Percentiles rank a stretch among this genome's conserved stretches.
phyloP scores from a whole-genome alignment of 2,797 vertebrate species.

The Martes flavigula region DNA sequence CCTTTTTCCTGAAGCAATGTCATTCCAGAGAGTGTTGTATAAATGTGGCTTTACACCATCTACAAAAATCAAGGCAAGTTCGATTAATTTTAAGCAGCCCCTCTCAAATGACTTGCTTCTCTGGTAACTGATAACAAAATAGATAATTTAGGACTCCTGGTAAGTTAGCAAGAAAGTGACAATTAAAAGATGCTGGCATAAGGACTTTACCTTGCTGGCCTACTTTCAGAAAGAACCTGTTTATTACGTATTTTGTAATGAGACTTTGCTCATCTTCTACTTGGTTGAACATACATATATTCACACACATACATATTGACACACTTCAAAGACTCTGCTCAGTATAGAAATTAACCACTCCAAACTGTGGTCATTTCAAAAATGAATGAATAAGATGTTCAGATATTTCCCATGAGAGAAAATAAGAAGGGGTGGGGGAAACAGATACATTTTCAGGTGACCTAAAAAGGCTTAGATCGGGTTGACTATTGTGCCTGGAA shows the following conservation, averaged over 20 bases:
- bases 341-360: background rate
- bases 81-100: conserved; percentile 14
- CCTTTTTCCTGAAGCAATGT: background rate
- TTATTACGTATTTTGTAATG: background rate
- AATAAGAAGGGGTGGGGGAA: no score
- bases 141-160: background rate
- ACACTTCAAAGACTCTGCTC: conserved; percentile 16
- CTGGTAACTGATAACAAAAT: background rate
- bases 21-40: background rate
- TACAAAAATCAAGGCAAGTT: background rate
- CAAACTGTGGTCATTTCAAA: conserved; percentile 11
- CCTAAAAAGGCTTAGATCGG: background rate
- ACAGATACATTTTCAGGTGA: background rate
- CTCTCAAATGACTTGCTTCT: background rate
- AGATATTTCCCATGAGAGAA: background rate
- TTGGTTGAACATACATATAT: background rate
- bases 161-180: background rate
- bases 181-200: background rate
- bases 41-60: background rate
- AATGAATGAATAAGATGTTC: background rate
- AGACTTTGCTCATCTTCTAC: background rate
- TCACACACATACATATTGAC: background rate
- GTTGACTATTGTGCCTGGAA: background rate
- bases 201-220: background rate
- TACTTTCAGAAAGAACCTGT: background rate